Base-by-base conservation (phyloP, 2,113 vertebrate genomes). In the Agapornis roseicollis region DNA sequence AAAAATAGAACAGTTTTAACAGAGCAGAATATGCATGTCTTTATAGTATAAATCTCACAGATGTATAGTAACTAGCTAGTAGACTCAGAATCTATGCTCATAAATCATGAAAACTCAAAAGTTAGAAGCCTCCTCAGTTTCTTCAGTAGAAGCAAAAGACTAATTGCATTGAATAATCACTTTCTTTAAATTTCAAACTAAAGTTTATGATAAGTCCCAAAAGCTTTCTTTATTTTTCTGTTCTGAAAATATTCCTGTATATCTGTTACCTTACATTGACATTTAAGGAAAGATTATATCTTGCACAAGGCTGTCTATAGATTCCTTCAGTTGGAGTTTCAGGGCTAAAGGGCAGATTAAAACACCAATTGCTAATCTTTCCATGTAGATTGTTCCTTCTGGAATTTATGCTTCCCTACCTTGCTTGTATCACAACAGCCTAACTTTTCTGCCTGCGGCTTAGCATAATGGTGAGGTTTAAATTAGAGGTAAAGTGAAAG, bases 381-480 rank as follows among this genome's bases (percentile, higher is more conserved):
- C 20, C 4, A 58, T 55, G 29, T 10, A 61, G 12, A 50, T 69
- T 47, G 46, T 41, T 88, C 25, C 14, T 79, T 68, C 72, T 77
- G 19, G 44, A 92, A 80, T 86, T 64, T 50, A 39, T 61, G 10
- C 18, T 8, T 47, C 5, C 19, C 65, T 71, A 13, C 19, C 11
- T 46, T 33, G 17, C 20, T 58, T 19, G 9, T 23, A 35, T 68
- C 29, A 55, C 27, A 56, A 27, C 19, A 87, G 10, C 19, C 23
- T 29, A 80, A 41, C 4, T 2, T 50, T 65, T 73, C 41, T 39
- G 5, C 20, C 0, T 0, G 8, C 3, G 14, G 6, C 4, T 65
- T 55, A 61, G 9, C 29, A 15, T 39, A 73, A 41, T 13, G 9
- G 35, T 15, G 42, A 84, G 16, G 13, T 69, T 50, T 49, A 25